A percentile compares a stretch with the other conserved stretches of the same genome.
Conservation (phyloP, 2,113 vertebrate genomes). For the Aramus guarauna region DNA sequence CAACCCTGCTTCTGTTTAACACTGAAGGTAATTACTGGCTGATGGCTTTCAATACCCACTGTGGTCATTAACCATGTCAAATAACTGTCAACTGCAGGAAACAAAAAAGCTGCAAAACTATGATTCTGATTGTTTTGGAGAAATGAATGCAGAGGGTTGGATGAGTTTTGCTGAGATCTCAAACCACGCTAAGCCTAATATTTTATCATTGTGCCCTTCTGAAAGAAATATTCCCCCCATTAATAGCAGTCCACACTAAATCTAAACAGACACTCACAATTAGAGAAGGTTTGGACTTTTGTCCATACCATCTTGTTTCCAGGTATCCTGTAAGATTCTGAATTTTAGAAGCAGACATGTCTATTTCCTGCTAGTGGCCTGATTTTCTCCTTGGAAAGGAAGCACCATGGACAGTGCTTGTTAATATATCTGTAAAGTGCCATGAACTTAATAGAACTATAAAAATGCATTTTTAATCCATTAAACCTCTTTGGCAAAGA, state of each 20-base stretch:
- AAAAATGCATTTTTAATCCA: neutral
- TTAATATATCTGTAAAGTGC: neutral
- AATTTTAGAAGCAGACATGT: neutral
- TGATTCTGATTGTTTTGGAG: neutral
- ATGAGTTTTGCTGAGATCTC: neutral
- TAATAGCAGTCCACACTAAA: neutral
- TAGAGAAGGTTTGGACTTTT: neutral
- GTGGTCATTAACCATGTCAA: neutral
- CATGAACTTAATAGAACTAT: neutral
- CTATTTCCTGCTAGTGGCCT: neutral
- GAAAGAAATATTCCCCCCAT: neutral
- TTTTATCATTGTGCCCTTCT: neutral
- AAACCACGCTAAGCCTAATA: neutral
- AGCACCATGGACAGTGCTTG: neutral
- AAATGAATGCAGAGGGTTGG: neutral
- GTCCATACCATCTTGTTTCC: neutral
- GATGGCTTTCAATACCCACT: neutral
- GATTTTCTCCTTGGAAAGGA: neutral
- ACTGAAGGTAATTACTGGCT: neutral
- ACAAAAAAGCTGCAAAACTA: neutral
- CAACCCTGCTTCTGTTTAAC: neutral
- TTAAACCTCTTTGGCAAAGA: neutral
- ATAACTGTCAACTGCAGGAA: neutral
- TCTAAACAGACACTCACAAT: neutral
- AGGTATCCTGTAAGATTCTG: neutral